Percentiles rank a stretch among this genome's conserved stretches.
These are phyloP conservation scores for Tinamus major DNA, from an alignment of 2,797 vertebrate genomes.

Conservation along the genomic window DNA sequence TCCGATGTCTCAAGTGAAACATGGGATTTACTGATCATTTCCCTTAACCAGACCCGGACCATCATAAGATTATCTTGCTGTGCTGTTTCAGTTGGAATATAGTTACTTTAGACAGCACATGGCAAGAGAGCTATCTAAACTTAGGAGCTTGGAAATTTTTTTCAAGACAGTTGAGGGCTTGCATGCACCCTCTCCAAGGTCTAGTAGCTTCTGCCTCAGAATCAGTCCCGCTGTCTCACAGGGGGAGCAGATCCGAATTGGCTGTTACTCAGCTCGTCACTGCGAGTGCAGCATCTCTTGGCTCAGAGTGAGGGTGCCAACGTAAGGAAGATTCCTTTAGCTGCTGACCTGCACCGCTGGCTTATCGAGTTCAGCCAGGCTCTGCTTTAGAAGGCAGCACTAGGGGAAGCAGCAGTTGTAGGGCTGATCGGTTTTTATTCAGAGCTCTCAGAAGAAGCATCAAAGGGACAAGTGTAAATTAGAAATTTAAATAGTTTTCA, in stretches of 20 bases:
- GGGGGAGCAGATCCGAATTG: background rate
- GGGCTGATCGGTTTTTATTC: background rate
- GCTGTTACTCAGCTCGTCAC: background rate
- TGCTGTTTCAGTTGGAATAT: background rate
- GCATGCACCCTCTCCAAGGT: fast-evolving
- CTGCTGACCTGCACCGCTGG: background rate
- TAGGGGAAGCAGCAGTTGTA: background rate
- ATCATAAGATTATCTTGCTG: background rate
- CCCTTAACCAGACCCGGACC: background rate
- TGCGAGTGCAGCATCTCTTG: background rate
- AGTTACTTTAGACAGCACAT: background rate
- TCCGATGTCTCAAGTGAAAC: background rate
- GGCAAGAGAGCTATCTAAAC: background rate
- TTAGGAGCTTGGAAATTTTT: background rate
- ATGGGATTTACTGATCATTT: background rate
- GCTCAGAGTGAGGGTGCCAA: background rate
- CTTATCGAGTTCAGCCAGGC: background rate
- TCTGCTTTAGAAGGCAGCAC: background rate
- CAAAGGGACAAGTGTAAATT: background rate
- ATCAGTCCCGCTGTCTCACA: background rate
- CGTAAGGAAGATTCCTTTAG: background rate
- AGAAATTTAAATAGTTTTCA: background rate
- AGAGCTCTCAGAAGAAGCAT: background rate
- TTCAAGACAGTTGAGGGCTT: background rate
- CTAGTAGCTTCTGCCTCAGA: background rate